Percentiles rank a stretch among this genome's conserved stretches.
These are phyloP conservation scores for Galendromus occidentalis DNA, from an alignment of 1,140 invertebrate species.

Conservation along the genomic window DNA sequence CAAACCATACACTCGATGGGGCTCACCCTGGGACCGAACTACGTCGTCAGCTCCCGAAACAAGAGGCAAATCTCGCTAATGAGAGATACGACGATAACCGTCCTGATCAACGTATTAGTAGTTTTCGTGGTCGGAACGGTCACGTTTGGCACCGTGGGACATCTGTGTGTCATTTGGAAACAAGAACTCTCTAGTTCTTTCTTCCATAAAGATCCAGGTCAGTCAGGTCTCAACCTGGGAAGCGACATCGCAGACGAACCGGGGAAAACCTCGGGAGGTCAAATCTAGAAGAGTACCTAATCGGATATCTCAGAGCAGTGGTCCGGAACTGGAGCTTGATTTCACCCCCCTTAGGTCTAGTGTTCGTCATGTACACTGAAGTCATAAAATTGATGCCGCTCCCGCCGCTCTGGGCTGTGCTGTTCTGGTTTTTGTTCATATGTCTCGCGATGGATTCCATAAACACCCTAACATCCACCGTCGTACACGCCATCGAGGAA, in stretches of 20 bases:
- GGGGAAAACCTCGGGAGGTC: neutral
- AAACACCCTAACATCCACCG: constrained; percentile 15
- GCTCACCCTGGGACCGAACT: constrained; percentile 74
- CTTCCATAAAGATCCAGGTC: neutral
- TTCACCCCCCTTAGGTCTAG: too few relatives aligned
- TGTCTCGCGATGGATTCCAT: constrained; percentile 33
- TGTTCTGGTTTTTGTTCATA: constrained; percentile 36
- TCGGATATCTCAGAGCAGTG: too few relatives aligned
- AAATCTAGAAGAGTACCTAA: too few relatives aligned
- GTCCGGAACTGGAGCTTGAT: too few relatives aligned
- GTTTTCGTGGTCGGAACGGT: constrained; percentile 66
- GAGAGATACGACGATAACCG: constrained; percentile 58
- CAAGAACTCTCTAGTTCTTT: constrained; percentile 1
- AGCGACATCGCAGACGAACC: neutral
- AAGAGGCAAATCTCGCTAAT: constrained; percentile 73
- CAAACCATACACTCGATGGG: constrained; percentile 84
- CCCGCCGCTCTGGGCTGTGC: constrained; percentile 23
- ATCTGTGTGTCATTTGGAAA: constrained; percentile 53
- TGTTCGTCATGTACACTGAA: constrained; percentile 31
- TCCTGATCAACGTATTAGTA: constrained; percentile 55
- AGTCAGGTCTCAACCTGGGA: neutral
- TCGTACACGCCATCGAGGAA: constrained; percentile 17
- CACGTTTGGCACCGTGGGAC: constrained; percentile 66
- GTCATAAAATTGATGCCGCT: constrained; percentile 20
- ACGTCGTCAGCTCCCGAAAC: constrained; percentile 86